Conservation (phyloP, 2,888 invertebrate species). For the Nowickia ferox region DNA sequence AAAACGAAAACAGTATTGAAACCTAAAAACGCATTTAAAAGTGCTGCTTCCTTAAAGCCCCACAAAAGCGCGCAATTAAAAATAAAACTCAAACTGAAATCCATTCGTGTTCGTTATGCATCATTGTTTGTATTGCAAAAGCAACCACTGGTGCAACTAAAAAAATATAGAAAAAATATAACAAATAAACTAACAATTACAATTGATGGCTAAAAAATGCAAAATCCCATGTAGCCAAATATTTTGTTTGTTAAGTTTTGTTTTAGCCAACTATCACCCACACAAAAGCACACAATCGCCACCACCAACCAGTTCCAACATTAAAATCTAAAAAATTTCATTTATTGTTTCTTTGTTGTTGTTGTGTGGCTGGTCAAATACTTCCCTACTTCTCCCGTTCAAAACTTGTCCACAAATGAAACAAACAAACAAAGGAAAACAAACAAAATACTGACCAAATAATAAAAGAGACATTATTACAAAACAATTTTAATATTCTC, state of each 20-base stretch:
- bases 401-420: neutral
- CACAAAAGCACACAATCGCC: neutral
- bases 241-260: constrained; percentile 44
- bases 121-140: constrained; percentile 41
- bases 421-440: neutral
- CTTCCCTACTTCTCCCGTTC: neutral
- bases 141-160: constrained; percentile 2
- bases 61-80: constrained; percentile 44
- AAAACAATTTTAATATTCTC: neutral
- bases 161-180: neutral
- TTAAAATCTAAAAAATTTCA: constrained; percentile 54
- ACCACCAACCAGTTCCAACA: neutral
- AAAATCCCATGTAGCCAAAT: constrained; percentile 17
- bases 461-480: constrained; percentile 14
- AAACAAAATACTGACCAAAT: constrained; percentile 16
- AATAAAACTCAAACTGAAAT: constrained; percentile 35
- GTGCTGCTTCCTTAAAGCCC: constrained; percentile 7
- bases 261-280: constrained; percentile 30
- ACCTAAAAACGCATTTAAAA: constrained; percentile 25
- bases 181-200: neutral
- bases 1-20: neutral
- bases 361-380: constrained; percentile 9
- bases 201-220: constrained; percentile 47
- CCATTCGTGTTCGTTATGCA: constrained; percentile 52
- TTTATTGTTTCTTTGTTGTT: neutral